Base-by-base conservation (phyloP, 1,140 invertebrate genomes). In the Diorhabda sublineata region DNA sequence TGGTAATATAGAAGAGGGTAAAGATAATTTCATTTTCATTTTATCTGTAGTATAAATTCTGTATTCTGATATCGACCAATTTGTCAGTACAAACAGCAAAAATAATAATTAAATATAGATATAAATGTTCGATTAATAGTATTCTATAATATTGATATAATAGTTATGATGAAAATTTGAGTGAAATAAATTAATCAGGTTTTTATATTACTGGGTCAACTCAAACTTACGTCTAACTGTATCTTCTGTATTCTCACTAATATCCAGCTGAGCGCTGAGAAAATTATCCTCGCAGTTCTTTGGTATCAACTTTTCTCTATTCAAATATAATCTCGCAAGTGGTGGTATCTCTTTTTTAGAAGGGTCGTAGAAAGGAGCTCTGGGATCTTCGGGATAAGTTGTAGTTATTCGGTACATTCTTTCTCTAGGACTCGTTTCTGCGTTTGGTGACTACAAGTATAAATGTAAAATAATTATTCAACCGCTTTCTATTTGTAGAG, bases 301-400 rank as follows among this genome's bases (percentile, higher is more conserved):
- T 3, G 88, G 85, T 58, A 92, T 88, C 5, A 94, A 83, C 72
- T 89, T 87, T 75, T 93, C 90, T 5, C 91, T 81, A 3, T 86
- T 87, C 52, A 95, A 80, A 73, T 91, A 90, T 45, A 89, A 79
- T 71, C 87, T 85, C 3, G 95, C 97, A 74, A 98, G 82, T 0
- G 96, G 94, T 57, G 87, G 85, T 84, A 98, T 93, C 56, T 89
- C 86, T 41, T 84, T 82, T 2, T 88, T 90, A 0, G 82, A 82
- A 0, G 91, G 86, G 75, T 96, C 90, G 81, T 95, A 98, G 82
- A 99, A 99, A 0, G 97, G 97, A 0, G 95, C 91, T 68, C 92
- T 85, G 0, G 90, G 90, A 82, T 98, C 91, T 78, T 93, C 92
- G 0, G 95, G 94, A 80, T 91, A 92, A 73, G 88, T 90, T 2